A percentile compares a stretch with the other conserved stretches of the same genome.
Conservation (phyloP, 2,797 vertebrate species). For the Crypturellus tataupa region DNA sequence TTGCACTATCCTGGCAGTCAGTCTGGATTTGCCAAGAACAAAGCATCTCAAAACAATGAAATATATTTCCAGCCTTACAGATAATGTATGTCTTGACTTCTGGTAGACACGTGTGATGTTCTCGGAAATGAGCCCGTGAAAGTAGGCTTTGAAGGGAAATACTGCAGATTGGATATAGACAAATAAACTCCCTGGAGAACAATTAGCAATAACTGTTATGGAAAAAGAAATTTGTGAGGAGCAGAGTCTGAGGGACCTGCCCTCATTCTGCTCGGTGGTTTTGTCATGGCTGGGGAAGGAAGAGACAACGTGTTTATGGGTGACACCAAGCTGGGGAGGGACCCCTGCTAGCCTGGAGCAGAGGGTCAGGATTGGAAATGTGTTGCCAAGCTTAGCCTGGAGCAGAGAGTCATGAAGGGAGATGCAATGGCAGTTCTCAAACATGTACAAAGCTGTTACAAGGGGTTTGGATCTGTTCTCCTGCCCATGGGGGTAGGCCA, state of each 20-base stretch:
- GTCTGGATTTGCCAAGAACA: neutral
- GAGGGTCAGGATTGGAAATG: neutral
- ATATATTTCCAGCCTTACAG: neutral
- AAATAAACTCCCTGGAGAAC: neutral
- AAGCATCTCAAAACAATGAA: neutral
- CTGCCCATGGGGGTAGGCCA: neutral
- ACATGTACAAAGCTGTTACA: neutral
- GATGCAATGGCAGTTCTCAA: neutral
- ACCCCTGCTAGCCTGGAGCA: neutral
- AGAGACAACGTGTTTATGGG: neutral
- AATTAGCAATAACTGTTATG: neutral
- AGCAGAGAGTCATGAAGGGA: neutral
- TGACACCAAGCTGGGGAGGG: neutral
- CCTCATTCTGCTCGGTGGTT: rapidly evolving
- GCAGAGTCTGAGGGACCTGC: neutral
- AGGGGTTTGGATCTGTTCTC: rapidly evolving
- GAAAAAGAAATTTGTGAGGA: rapidly evolving
- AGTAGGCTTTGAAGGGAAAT: neutral
- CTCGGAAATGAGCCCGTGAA: neutral
- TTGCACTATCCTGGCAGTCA: neutral
- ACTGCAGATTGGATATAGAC: neutral
- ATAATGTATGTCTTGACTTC: neutral
- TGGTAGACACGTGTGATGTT: neutral
- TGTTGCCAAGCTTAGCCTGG: neutral
- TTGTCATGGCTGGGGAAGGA: neutral